These are phyloP conservation scores for Ia io DNA, from an alignment of 2,113 vertebrate species.

Conservation along the genomic window DNA sequence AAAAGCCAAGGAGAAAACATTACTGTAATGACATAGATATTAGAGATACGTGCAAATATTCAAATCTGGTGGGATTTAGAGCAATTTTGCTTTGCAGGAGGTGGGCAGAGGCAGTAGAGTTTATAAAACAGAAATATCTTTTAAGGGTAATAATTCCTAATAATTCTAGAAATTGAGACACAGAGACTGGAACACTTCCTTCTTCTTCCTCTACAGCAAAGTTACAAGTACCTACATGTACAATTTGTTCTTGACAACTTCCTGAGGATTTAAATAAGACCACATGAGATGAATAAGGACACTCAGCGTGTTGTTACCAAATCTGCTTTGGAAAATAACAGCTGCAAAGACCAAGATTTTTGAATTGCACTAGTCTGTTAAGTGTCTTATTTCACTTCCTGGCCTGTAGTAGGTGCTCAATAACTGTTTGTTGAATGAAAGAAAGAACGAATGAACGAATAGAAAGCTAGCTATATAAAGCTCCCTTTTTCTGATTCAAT, in stretches of 20 bases:
- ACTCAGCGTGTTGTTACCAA: not conserved
- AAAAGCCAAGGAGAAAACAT: not conserved
- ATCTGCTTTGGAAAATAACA: conserved; percentile 3
- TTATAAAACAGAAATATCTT: conserved; percentile 15
- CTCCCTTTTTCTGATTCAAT: not conserved
- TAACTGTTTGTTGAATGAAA: not conserved
- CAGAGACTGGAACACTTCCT: not conserved
- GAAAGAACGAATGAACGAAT: not conserved
- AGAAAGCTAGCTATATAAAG: not conserved
- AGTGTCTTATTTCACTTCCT: not conserved
- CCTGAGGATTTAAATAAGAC: not conserved
- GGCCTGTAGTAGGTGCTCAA: not conserved
- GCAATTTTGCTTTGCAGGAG: not conserved
- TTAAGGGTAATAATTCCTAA: not conserved
- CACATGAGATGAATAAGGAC: not conserved
- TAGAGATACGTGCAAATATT: not conserved
- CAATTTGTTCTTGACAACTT: conserved; percentile 10
- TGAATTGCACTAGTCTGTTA: not conserved
- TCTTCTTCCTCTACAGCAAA: not conserved
- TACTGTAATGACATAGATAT: not conserved
- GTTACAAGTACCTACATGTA: not conserved
- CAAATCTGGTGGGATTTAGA: not conserved
- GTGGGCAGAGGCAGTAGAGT: not conserved
- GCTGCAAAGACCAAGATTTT: not conserved
- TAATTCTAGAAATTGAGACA: not conserved